A percentile compares a stretch with the other conserved stretches of the same genome.
Conservation (phyloP, 2,113 vertebrate genomes). For the Cryptomyrus ogoouensis region DNA sequence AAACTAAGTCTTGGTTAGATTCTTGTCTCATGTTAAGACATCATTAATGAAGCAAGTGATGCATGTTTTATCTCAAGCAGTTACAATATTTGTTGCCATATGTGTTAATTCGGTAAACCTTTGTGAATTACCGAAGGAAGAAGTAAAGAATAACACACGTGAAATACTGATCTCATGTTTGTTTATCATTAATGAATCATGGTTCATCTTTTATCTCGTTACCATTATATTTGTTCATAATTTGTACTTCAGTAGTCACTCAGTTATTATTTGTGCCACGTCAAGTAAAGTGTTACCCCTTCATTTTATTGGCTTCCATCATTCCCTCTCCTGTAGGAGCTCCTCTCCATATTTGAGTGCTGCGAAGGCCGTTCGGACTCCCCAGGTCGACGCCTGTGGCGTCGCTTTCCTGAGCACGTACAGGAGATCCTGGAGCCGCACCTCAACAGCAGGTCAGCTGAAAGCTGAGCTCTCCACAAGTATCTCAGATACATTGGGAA, state of each 20-base stretch:
- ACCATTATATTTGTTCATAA: not conserved
- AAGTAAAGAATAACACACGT: not conserved
- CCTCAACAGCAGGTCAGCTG: constrained; percentile 80
- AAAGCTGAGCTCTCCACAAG: not conserved
- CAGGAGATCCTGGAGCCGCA: constrained; percentile 96
- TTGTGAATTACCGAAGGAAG: not conserved
- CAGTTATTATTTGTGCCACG: not conserved
- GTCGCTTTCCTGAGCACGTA: constrained; percentile 89
- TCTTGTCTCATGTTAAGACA: not conserved
- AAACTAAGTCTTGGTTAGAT: not conserved
- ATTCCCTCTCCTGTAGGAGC: constrained; percentile 61
- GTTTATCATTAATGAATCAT: not conserved
- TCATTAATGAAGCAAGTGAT: not conserved
- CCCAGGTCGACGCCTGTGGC: constrained; percentile 82
- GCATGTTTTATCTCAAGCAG: not conserved
- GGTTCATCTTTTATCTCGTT: not conserved
- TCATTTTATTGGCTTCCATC: not conserved
- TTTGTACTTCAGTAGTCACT: not conserved
- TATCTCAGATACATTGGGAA: not conserved
- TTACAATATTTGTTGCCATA: not conserved
- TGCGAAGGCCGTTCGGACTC: constrained; percentile 74
- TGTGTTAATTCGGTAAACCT: not conserved
- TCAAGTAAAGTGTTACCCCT: not conserved
- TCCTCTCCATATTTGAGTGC: constrained; percentile 85
- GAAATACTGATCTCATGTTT: not conserved